Evolutionary conservation across 1,140 invertebrate genomes (phyloP).

Genomic region (Brachionus sp.): DNA sequence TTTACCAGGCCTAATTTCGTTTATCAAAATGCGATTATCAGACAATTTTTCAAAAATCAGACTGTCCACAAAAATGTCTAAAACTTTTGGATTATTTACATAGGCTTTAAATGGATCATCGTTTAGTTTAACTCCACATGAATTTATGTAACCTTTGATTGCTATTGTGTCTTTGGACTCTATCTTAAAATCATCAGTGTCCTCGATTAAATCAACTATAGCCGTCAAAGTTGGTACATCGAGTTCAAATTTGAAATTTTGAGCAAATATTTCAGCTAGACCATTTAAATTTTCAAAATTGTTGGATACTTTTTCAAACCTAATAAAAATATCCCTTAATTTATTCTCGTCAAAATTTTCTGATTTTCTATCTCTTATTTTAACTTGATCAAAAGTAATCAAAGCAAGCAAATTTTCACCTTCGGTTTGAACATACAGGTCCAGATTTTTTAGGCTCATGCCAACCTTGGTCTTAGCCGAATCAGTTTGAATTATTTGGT

Average conservation of each 20-base stretch:
- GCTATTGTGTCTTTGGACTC: not conserved
- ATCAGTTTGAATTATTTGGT: constrained; percentile 5
- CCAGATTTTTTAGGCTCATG: not conserved
- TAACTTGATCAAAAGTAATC: not conserved
- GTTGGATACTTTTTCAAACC: constrained; percentile 1
- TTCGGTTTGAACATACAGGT: not conserved
- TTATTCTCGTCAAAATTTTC: not conserved
- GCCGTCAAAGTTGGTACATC: not conserved
- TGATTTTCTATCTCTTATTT: constrained; percentile 4
- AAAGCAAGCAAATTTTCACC: not conserved
- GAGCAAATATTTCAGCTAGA: not conserved
- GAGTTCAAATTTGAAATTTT: not conserved
- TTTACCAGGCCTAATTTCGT: not conserved
- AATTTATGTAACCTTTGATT: not conserved
- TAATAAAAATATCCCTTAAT: not conserved
- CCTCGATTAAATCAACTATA: constrained; percentile 30
- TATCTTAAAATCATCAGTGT: not conserved
- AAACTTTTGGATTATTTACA: not conserved
- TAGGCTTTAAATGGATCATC: constrained; percentile 23
- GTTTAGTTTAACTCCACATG: constrained; percentile 4
- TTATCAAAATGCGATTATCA: not conserved
- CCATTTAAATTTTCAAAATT: not conserved
- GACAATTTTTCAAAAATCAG: not conserved
- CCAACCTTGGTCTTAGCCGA: not conserved
- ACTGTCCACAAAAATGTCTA: not conserved